Base-by-base conservation (phyloP, 2,797 vertebrate genomes). In the Paramormyrops hopkinsi region DNA sequence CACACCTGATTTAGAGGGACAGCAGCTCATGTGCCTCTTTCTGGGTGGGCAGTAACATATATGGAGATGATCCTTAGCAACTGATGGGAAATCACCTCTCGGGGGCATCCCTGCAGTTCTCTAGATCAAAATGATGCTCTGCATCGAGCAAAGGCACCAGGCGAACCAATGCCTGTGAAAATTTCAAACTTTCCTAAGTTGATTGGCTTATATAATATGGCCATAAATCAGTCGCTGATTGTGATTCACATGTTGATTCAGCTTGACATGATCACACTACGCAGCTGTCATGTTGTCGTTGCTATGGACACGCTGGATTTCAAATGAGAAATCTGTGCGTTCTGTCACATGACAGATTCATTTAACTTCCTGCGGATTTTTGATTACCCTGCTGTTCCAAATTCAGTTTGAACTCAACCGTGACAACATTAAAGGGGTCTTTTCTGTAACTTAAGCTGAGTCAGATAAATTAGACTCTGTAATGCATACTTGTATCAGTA, bases 71-170 rank as follows among this genome's bases (percentile, higher is more conserved):
- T 51, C 14, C 12, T n/a, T 22, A 48, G n/a, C n/a, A 25, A 2
- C 86, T 92, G 91, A 93, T 90, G 73, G 90, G 88, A 91, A 59
- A 91, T 91, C 92, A 88, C 87, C 89, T 92, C 90, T 69, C 22
- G 0, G 41, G 73, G 37, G 14, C 14, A 46, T 19, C 12, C 12
- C 82, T 48, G 46, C 46, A 85, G 41, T 1, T 85, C n/a, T 6
- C 44, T 17, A 51, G 12, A 51, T 48, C n/a, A 29, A 51, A 1
- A 17, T 9, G 14, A 8, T 7, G 14, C 37, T 8, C 73, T 19
- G 14, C 7, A 6, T 41, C 73, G 2, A 76, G 33, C 73, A 41
- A 44, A 76, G 73, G 73, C 33, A 79, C 73, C 37, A 41, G 19
- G 7, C 37, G 0, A 79, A 17, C 73, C 7, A 79, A 79, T 8